Evolutionary conservation across 2,797 vertebrate species (phyloP).

Genomic region (Anguilla obscura): DNA sequence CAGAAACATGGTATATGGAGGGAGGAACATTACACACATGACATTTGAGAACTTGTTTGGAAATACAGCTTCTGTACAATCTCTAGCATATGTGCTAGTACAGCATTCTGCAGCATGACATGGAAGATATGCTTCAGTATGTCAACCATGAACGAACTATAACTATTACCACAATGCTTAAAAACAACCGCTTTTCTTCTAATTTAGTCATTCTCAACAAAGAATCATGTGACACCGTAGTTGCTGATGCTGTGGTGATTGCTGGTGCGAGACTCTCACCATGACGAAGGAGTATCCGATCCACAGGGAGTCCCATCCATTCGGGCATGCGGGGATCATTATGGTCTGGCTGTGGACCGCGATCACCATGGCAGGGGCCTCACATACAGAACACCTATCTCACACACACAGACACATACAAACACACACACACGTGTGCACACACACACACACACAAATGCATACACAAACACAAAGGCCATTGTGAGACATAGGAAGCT

Average conservation of each 20-base stretch:
- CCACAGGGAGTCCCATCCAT: conserved; percentile 86
- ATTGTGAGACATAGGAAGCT: neutral
- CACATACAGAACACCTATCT: conserved; percentile 83
- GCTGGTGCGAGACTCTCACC: conserved; percentile 67
- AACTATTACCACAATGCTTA: neutral
- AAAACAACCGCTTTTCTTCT: neutral
- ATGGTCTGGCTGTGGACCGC: conserved; percentile 89
- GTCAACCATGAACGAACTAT: neutral
- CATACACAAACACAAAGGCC: neutral
- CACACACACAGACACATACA: conserved; percentile 31
- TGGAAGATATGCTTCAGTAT: neutral
- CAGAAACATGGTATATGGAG: neutral
- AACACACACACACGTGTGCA: conserved; percentile 27
- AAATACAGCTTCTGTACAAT: neutral
- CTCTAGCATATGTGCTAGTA: neutral
- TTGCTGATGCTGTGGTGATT: neutral
- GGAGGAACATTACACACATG: neutral
- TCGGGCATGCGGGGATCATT: conserved; percentile 80
- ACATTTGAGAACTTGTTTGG: neutral
- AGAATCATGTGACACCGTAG: neutral
- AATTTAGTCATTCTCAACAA: neutral
- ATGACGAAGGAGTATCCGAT: conserved; percentile 92
- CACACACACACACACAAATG: conserved; percentile 4
- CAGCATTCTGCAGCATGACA: neutral
- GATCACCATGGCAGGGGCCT: conserved; percentile 89